Base-by-base conservation (phyloP, 2,888 invertebrate species). In the Eumerus sabulonum region DNA sequence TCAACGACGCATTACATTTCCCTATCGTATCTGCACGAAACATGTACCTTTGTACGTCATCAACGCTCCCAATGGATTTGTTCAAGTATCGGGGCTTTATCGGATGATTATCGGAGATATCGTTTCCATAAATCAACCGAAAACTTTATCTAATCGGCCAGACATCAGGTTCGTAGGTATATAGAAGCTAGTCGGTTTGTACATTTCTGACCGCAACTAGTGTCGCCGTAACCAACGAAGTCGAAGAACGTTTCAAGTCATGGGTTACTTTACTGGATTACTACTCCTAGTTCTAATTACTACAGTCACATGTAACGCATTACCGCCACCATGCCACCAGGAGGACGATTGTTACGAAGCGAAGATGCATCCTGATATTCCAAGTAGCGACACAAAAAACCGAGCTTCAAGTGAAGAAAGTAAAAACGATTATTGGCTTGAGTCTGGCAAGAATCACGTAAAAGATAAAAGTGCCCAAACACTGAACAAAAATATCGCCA, bases 401-500 rank as follows among this genome's bases (percentile, higher is more conserved):
- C 76, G 79, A 0, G 38, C 48, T 9, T 17, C 83, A 17, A 73
- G 47, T 0, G 85, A 83, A 1, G 88, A 88, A 60, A 77, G 84
- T 0, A 84, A 82, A n/a, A 85, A 60, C 3, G 84, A 83, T 0
- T 87, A 83, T 71, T 89, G 89, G 89, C 70, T 85, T 0, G 57
- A 85, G 0, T 82, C 83, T 1, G 86, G 85, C 9, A 83, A 83
- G 2, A 66, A 84, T 13, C 86, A 85, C 53, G 82, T 89, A 7
- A 70, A 82, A 27, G 79, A 86, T n/a, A 88, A 90, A 35, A 71
- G 87, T 16, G 82, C 82, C 9, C 81, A 76, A 0, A 14, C 70
- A 35, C 11, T 76, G 0, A 89, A 88, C 16, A 88, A 84, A 0
- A 90, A 91, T 38, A 89, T 89, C 82, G 94, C 94, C 0, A 93